phyloP scores from a whole-genome alignment of 1,140 invertebrate genomes.

The Euborellia annulipes region DNA sequence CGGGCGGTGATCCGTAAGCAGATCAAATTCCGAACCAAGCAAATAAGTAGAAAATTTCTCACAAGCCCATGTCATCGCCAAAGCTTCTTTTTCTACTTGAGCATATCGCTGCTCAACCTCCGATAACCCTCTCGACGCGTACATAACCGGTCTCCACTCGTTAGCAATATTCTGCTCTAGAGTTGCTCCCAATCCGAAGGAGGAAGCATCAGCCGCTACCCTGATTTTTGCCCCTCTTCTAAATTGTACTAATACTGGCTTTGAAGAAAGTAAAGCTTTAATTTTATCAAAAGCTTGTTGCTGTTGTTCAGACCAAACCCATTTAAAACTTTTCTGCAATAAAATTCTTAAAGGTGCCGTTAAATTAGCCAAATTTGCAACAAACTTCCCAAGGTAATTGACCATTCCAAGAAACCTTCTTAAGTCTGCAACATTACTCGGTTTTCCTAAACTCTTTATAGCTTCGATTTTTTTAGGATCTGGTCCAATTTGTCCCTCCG shows the following conservation, averaged over 20 bases:
- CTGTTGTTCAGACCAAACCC: constrained; percentile 14
- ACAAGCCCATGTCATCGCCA: constrained; percentile 15
- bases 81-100: constrained; percentile 25
- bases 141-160: constrained; percentile 19
- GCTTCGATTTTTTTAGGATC: constrained; percentile 18
- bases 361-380: constrained; percentile 14
- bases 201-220: constrained; percentile 3
- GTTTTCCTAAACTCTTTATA: constrained; percentile 18
- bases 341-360: constrained; percentile 13
- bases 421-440: constrained; percentile 19
- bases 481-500: constrained; percentile 10
- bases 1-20: background rate
- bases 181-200: constrained; percentile 16
- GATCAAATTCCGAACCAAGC: background rate
- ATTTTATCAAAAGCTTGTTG: constrained; percentile 8
- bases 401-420: constrained; percentile 14
- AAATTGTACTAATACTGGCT: constrained; percentile 10
- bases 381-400: constrained; percentile 15
- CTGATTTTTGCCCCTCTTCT: constrained; percentile 6
- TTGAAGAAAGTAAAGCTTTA: constrained; percentile 9
- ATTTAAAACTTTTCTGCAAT: constrained; percentile 16
- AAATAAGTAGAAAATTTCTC: background rate
- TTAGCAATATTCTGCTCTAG: constrained; percentile 22
- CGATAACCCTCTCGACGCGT: constrained; percentile 21
- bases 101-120: constrained; percentile 20